These are phyloP conservation scores for Porites lutea DNA, from an alignment of 64 coral and sea anemone genomes.

Conservation along the genomic window DNA sequence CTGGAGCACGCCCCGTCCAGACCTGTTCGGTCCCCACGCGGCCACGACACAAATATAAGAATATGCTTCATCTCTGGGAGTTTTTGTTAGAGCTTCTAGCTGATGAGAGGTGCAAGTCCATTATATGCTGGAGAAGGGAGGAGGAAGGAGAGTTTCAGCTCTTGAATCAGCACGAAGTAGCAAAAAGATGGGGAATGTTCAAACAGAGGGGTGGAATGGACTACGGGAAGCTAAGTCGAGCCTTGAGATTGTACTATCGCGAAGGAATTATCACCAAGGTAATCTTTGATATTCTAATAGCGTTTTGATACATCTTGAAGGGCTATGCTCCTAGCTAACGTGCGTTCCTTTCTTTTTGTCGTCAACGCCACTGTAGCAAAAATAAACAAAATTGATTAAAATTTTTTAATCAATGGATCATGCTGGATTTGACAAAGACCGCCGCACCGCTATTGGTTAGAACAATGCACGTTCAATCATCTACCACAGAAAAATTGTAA, in stretches of 20 bases:
- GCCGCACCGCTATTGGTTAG: too few species aligned
- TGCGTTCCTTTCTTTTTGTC: too few species aligned
- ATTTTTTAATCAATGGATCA: too few species aligned
- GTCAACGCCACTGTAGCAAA: too few species aligned
- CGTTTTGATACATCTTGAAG: too few species aligned
- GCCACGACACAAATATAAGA: slow-evolving; percentile 20
- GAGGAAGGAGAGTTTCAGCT: slow-evolving; percentile 56
- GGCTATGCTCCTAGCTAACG: too few species aligned
- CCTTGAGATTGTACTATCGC: slow-evolving; percentile 61
- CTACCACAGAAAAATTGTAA: too few species aligned
- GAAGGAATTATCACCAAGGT: slow-evolving; percentile 74
- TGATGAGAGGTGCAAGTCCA: slow-evolving; percentile 38
- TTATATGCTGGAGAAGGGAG: slow-evolving; percentile 61
- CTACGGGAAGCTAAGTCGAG: slow-evolving; percentile 64
- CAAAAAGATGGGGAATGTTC: slow-evolving; percentile 65
- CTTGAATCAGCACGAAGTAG: slow-evolving; percentile 53
- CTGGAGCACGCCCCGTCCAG: too few species aligned
- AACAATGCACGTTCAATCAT: too few species aligned
- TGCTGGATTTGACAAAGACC: too few species aligned
- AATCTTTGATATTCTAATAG: not conserved
- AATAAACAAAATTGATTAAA: too few species aligned
- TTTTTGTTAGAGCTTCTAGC: slow-evolving; percentile 64
- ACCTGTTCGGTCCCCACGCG: too few species aligned
- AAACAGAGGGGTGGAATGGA: slow-evolving; percentile 53
- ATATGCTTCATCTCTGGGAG: slow-evolving; percentile 66